phyloP scores from a whole-genome alignment of 2,797 vertebrate species.

The Hydrophis major region DNA sequence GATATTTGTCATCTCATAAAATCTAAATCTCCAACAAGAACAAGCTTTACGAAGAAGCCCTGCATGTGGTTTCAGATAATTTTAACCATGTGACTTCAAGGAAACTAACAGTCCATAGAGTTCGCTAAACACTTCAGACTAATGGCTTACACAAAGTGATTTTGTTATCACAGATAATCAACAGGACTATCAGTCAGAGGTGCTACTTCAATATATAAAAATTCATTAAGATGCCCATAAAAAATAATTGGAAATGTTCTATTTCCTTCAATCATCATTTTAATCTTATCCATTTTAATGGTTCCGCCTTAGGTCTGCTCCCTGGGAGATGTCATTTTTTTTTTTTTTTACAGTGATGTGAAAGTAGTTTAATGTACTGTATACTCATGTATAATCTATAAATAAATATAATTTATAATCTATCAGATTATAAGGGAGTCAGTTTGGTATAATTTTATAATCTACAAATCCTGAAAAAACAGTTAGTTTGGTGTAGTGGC shows the following conservation, averaged over 20 bases:
- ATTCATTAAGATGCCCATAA: not conserved
- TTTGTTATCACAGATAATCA: not conserved
- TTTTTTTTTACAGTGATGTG: not conserved
- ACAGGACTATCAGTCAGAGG: not conserved
- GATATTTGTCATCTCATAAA: not conserved
- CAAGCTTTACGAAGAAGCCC: not conserved
- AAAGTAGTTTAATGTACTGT: not conserved
- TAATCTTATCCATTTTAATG: not conserved
- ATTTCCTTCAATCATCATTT: not conserved
- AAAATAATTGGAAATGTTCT: not conserved
- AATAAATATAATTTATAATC: not conserved
- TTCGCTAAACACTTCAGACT: not conserved
- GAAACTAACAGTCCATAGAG: not conserved
- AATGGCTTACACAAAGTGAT: not conserved
- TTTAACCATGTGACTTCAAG: not conserved
- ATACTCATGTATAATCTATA: not conserved
- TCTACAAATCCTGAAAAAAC: not conserved
- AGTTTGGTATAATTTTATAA: not conserved
- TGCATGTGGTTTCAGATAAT: not conserved
- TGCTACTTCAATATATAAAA: not conserved
- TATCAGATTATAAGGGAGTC: not conserved
- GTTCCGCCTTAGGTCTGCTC: not conserved
- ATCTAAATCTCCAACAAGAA: not conserved
- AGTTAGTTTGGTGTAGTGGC: not conserved
- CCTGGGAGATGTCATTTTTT: not conserved